Evolutionary conservation across 2,797 vertebrate species (phyloP).

Genomic region (Sebastes cheni): DNA sequence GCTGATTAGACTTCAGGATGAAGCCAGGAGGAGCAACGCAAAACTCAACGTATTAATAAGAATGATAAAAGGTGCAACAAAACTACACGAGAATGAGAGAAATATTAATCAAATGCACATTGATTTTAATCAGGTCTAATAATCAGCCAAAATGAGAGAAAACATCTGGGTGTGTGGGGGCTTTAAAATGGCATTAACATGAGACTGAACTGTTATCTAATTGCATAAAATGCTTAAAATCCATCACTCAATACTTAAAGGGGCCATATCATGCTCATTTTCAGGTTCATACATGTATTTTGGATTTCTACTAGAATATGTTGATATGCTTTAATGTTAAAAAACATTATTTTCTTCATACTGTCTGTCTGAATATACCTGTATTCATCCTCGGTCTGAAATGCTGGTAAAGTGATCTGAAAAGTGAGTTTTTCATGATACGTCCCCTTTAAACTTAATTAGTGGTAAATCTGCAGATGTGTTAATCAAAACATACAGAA

Average conservation of each 20-base stretch:
- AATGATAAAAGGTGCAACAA: neutral
- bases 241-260: no score
- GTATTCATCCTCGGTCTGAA: no score
- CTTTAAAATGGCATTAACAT: neutral
- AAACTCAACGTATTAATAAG: neutral
- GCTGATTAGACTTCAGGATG: conserved; percentile 7
- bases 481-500: neutral
- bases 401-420: no score
- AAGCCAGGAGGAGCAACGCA: neutral
- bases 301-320: no score
- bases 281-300: no score
- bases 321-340: no score
- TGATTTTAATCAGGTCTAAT: neutral
- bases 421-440: no score
- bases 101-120: neutral
- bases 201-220: neutral
- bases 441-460: neutral
- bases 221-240: neutral
- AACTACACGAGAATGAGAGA: neutral
- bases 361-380: no score
- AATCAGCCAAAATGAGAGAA: neutral
- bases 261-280: no score
- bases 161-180: neutral
- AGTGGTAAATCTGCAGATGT: neutral
- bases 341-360: no score